Evolutionary conservation across 2,113 vertebrate species (phyloP), one percentile per base, ranked within the genome.

Genomic region (Numida meleagris): DNA sequence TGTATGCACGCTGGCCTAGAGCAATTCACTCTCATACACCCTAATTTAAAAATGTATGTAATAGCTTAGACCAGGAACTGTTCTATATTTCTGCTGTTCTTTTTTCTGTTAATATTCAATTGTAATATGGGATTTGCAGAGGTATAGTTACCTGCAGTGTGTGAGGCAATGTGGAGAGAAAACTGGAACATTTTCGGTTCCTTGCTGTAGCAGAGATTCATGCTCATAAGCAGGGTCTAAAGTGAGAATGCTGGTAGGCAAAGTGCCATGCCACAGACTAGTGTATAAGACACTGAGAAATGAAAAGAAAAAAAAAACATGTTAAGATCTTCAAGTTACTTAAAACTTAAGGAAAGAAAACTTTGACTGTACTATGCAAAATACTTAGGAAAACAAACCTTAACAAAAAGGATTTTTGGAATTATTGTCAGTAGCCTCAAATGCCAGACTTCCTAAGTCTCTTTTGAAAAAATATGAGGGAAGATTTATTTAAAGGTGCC

Each of bases 401-500:
- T 86, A 78, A 95, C 73, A 92, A 93, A 33, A 93, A 88, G 80
- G 61, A 84, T 75, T 91, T 95, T 88, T 73, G 51, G 50, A 88
- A 93, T 66, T 45, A 33, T 66, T 87, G 61, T 86, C 71, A 72
- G 33, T 48, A 89, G 94, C 73, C 74, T 92, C 66, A 65, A 68
- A 58, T 81, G 95, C 88, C 83, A 0, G 9, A 33, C 81, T 90
- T 95, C 95, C 90, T 90, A 89, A 85, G 40, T 18, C 79, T 51
- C 82, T 75, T 89, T 80, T 71, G 43, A 66, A 88, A 95, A 91
- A 62, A 85, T 66, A 51, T 14, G 90, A 80, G 51, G 43, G 71
- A 46, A 94, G 72, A 94, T 95, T 95, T 92, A 95, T 90, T 88
- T 55, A 86, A 95, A 96, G 86, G 86, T 97, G 94, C 92, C 95